phyloP scores from a whole-genome alignment of 2,797 vertebrate species.

The Adelosebastes latens region DNA sequence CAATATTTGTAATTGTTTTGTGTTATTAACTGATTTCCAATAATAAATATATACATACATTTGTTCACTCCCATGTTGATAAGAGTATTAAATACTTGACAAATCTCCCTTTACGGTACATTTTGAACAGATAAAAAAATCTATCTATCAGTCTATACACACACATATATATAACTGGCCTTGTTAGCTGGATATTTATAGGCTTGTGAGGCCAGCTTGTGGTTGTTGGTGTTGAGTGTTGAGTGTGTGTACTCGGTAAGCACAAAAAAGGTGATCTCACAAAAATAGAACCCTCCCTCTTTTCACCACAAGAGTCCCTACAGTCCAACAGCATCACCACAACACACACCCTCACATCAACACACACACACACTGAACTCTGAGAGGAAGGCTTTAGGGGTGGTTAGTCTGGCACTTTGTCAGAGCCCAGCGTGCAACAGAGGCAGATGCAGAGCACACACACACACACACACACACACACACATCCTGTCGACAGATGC shows the following conservation, averaged over 20 bases:
- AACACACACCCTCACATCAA: background rate
- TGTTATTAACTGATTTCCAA: too few relatives aligned
- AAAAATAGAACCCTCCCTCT: conserved; percentile 75
- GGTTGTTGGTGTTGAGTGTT: background rate
- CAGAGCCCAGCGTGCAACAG: conserved; percentile 16
- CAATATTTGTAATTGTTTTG: fast-evolving
- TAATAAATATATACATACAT: too few relatives aligned
- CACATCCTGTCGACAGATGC: conserved; percentile 24
- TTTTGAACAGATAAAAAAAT: too few relatives aligned
- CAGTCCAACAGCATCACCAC: conserved; percentile 46
- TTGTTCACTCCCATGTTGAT: too few relatives aligned
- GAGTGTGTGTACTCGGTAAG: background rate
- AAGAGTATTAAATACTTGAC: too few relatives aligned
- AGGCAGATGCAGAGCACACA: conserved; percentile 15
- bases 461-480: conserved; percentile 22
- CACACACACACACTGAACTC: conserved; percentile 20
- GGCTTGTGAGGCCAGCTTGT: background rate
- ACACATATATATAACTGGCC: background rate
- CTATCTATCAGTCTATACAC: too few relatives aligned
- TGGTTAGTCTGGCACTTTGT: conserved; percentile 39
- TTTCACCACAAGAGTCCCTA: conserved; percentile 56
- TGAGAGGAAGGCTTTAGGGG: conserved; percentile 36
- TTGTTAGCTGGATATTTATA: background rate
- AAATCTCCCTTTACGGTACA: too few relatives aligned
- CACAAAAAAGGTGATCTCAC: conserved; percentile 67